Conservation (phyloP, 2,888 invertebrate species). For the Liodrosophila aerea region DNA sequence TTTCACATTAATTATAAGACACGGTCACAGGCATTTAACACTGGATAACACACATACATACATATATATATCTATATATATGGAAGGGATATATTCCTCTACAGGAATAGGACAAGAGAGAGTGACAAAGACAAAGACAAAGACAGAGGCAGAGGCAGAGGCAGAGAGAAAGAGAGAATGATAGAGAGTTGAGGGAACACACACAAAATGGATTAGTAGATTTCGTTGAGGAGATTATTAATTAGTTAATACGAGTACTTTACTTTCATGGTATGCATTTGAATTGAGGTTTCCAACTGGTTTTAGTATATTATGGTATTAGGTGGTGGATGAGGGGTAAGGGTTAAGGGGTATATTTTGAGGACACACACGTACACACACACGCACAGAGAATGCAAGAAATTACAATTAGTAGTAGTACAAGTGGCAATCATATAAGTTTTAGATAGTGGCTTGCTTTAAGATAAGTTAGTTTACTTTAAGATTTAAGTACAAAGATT, state of each 20-base stretch:
- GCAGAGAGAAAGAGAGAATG: conserved; percentile 9
- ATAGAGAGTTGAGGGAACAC: conserved; percentile 1
- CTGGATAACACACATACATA: conserved; percentile 25
- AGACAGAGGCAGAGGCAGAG: conserved; percentile 10
- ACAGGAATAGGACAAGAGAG: conserved; percentile 2
- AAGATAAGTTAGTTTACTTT: conserved; percentile 25
- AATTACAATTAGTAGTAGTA: conserved; percentile 25
- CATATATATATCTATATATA: conserved; percentile 3
- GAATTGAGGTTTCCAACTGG: conserved; percentile 10
- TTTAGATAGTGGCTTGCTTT: conserved; percentile 48
- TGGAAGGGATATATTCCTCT: conserved; percentile 14
- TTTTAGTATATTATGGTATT: not conserved
- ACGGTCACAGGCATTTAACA: conserved; percentile 29
- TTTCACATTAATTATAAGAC: conserved; percentile 51
- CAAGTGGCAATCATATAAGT: conserved; percentile 47
- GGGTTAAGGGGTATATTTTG: conserved; percentile 1
- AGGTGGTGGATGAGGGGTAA: not conserved
- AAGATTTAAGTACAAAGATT: no score
- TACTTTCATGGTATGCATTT: conserved; percentile 6
- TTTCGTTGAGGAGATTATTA: conserved; percentile 14
- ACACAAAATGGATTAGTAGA: conserved; percentile 23
- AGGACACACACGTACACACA: conserved; percentile 38
- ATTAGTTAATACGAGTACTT: not conserved
- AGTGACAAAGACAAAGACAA: conserved; percentile 1
- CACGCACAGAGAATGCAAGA: conserved; percentile 46